These are phyloP conservation scores for Xanthia togata DNA, from an alignment of 2,888 invertebrate species.

Conservation along the genomic window DNA sequence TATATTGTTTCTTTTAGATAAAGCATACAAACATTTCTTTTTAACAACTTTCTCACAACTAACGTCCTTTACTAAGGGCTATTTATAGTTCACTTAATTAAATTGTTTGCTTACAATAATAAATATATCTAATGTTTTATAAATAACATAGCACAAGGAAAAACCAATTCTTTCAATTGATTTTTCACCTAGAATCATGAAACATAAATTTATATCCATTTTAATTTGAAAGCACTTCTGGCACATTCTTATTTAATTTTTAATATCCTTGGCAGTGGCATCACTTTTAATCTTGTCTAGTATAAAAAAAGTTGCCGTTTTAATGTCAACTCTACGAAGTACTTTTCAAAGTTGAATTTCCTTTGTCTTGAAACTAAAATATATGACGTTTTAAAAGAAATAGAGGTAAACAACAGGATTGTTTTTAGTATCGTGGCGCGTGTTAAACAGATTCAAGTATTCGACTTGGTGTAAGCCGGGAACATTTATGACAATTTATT, in stretches of 20 bases:
- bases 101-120: neutral
- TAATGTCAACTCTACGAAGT: conserved; percentile 2
- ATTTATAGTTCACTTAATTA: neutral
- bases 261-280: conserved; percentile 38
- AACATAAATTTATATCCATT: neutral
- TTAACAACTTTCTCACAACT: neutral
- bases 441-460: conserved; percentile 63
- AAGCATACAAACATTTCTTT: neutral
- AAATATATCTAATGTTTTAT: neutral
- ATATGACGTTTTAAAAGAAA: conserved; percentile 35
- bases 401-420: conserved; percentile 52
- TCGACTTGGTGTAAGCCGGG: conserved; percentile 50
- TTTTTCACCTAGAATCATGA: neutral
- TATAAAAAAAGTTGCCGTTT: conserved; percentile 19
- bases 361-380: neutral
- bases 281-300: conserved; percentile 56
- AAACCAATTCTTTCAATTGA: too few relatives aligned
- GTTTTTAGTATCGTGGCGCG: conserved; percentile 61
- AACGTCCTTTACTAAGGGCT: neutral
- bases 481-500: conserved; percentile 59
- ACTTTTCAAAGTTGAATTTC: conserved; percentile 3
- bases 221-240: conserved; percentile 39
- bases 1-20: neutral
- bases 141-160: neutral
- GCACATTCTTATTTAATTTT: conserved; percentile 32